A percentile compares a stretch with the other conserved stretches of the same genome.
phyloP scores from a whole-genome alignment of 2,888 invertebrate species.

The Galerucella pusilla region DNA sequence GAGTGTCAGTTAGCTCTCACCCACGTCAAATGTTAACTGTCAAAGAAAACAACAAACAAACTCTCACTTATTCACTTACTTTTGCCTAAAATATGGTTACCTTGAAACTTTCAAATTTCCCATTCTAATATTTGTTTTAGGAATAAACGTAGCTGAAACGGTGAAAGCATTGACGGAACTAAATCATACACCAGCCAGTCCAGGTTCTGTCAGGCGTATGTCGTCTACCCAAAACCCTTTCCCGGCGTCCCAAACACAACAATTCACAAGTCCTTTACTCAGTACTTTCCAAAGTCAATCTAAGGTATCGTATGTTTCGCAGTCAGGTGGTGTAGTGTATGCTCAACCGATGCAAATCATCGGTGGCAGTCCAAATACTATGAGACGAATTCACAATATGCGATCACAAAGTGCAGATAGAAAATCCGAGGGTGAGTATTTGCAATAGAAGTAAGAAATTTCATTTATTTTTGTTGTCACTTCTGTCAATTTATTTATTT shows the following conservation, averaged over 20 bases:
- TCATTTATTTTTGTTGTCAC: background rate
- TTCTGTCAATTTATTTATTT: too few species aligned
- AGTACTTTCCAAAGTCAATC: constrained; percentile 62
- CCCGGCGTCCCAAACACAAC: constrained; percentile 41
- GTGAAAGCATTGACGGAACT: constrained; percentile 87
- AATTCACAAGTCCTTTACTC: constrained; percentile 53
- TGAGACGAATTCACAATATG: constrained; percentile 67
- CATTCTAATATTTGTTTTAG: constrained; percentile 45
- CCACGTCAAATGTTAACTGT: too few species aligned
- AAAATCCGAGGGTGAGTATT: constrained; percentile 65
- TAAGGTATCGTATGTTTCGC: constrained; percentile 62
- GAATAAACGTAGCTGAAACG: constrained; percentile 84
- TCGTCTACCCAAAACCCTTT: constrained; percentile 61
- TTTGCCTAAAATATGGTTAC: too few species aligned
- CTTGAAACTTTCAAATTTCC: too few species aligned
- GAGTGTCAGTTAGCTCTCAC: too few species aligned
- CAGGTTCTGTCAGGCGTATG: constrained; percentile 75
- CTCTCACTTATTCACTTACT: too few species aligned
- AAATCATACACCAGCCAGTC: constrained; percentile 88
- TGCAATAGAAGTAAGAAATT: constrained; percentile 1
- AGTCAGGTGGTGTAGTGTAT: constrained; percentile 65
- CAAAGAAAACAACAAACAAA: too few species aligned
- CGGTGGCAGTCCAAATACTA: constrained; percentile 67
- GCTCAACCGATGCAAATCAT: constrained; percentile 69
- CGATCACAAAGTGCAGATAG: constrained; percentile 74